Percentiles rank a stretch among this genome's conserved stretches.
Evolutionary conservation across 2,797 vertebrate species (phyloP).

Genomic region (Propithecus perrieri): DNA sequence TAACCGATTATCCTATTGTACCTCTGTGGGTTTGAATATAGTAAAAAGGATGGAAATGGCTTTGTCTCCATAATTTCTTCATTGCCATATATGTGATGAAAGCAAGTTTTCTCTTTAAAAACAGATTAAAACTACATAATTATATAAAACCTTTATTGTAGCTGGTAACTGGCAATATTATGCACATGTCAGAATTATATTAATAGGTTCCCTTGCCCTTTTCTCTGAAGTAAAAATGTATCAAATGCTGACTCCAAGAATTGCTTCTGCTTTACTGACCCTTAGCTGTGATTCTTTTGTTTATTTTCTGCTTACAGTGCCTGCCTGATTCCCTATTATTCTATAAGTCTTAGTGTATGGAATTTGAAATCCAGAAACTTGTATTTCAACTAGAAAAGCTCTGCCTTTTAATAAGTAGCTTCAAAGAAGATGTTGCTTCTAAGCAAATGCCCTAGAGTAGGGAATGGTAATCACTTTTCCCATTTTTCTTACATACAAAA

Average conservation of each 20-base stretch:
- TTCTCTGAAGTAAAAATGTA: not conserved
- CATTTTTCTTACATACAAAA: not conserved
- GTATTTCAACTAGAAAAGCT: not conserved
- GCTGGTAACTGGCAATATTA: not conserved
- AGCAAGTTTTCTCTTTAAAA: slow-evolving; percentile 12
- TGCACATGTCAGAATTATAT: not conserved
- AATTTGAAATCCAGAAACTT: not conserved
- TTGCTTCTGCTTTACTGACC: not conserved
- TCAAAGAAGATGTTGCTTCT: not conserved
- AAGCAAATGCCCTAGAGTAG: not conserved
- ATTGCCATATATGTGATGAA: not conserved
- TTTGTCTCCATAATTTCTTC: not conserved
- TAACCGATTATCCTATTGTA: not conserved
- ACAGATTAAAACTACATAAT: not conserved
- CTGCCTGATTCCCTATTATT: not conserved
- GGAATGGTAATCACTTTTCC: not conserved
- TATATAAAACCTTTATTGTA: not conserved
- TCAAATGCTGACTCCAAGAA: not conserved
- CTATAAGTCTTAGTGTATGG: not conserved
- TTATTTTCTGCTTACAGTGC: not conserved
- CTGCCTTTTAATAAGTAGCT: not conserved
- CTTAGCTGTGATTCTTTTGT: not conserved
- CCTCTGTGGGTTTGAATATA: not conserved
- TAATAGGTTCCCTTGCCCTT: not conserved
- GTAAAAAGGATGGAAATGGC: not conserved